These are phyloP conservation scores for Typhlomys cinereus DNA, from an alignment of 2,113 vertebrate genomes.

Conservation along the genomic window DNA sequence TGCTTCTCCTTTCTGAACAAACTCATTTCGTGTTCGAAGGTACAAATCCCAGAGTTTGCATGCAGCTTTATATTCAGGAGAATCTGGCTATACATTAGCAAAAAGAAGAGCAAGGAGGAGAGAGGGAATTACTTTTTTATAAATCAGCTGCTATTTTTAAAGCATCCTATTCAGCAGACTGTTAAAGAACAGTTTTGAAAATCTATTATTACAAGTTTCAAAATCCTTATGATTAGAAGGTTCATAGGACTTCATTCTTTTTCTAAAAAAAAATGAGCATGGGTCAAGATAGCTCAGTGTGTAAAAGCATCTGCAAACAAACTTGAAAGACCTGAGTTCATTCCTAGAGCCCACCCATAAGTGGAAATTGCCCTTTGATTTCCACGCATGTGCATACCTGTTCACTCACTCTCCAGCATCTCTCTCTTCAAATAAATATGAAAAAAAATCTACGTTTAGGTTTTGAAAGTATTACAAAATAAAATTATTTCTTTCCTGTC, in stretches of 20 bases:
- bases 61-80: slow-evolving; percentile 95
- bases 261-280: slow-evolving; percentile 35
- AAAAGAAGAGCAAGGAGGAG: slow-evolving; percentile 52
- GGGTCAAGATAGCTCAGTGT: no score
- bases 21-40: slow-evolving; percentile 96
- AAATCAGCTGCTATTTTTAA: slow-evolving; percentile 35
- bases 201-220: slow-evolving; percentile 12
- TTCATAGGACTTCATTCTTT: background rate
- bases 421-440: no score
- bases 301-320: no score
- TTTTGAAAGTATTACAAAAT: slow-evolving; percentile 46
- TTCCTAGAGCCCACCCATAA: no score
- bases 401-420: no score
- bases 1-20: slow-evolving; percentile 96
- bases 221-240: slow-evolving; percentile 22
- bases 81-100: slow-evolving; percentile 89
- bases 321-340: no score
- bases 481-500: no score
- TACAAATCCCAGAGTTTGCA: slow-evolving; percentile 98
- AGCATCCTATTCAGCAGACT: background rate
- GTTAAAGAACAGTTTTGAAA: slow-evolving; percentile 29
- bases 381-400: no score
- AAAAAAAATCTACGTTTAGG: background rate
- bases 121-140: slow-evolving; percentile 13
- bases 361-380: no score